Conservation (phyloP, 2,797 vertebrate genomes). For the Melanogrammus aeglefinus region DNA sequence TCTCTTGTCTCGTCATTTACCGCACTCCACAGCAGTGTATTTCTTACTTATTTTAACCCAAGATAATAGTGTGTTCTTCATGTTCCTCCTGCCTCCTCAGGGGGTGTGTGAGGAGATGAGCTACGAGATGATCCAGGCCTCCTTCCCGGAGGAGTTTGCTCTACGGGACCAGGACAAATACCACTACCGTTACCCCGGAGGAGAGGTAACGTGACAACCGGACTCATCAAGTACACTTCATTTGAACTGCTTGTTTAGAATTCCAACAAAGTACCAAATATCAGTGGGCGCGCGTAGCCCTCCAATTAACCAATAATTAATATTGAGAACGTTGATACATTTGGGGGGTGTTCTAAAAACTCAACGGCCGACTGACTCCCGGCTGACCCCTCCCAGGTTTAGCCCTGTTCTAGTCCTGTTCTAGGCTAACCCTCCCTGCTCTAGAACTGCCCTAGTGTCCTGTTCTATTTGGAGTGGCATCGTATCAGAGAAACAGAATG, state of each 20-base stretch:
- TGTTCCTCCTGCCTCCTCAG: conserved; percentile 57
- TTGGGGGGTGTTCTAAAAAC: too few species aligned
- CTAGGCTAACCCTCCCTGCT: too few species aligned
- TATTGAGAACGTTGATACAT: too few species aligned
- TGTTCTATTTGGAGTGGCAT: too few species aligned
- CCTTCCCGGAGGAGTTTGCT: conserved; percentile 92
- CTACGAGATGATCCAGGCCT: conserved; percentile 87
- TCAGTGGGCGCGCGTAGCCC: background rate
- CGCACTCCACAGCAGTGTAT: too few species aligned
- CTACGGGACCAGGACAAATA: conserved; percentile 96
- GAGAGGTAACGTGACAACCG: conserved; percentile 78
- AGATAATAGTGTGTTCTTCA: background rate
- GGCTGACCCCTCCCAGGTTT: background rate
- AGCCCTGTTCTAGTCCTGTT: too few species aligned
- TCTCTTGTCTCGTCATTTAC: too few species aligned
- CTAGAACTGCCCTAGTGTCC: too few species aligned
- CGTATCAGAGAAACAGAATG: too few species aligned
- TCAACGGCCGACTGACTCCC: background rate
- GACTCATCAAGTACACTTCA: background rate
- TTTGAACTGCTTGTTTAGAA: background rate
- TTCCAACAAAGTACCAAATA: background rate
- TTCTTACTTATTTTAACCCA: background rate
- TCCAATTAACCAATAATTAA: too few species aligned
- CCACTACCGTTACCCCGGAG: conserved; percentile 95
- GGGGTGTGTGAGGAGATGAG: conserved; percentile 98